Evolutionary conservation across 1,140 invertebrate genomes (phyloP), one percentile per base, ranked within the genome.

Genomic region (Ruditapes philippinarum): DNA sequence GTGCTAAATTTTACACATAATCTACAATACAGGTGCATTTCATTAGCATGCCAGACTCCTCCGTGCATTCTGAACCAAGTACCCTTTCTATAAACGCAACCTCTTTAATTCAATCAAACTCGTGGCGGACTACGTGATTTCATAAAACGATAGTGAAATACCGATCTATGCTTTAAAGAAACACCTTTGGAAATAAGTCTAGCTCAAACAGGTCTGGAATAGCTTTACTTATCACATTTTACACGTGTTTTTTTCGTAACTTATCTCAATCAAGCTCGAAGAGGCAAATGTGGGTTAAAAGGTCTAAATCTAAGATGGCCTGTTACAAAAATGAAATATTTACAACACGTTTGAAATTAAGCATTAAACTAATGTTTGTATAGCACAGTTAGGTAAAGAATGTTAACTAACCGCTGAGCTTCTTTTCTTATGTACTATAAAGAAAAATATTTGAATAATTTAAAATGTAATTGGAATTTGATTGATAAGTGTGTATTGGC

Each of bases 41-140:
- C 65, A 70, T 70, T 38, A 70, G 2, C 14, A 5, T 70, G 65
- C 36, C 65, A 70, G 33, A 17, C 65, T 38, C 33, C 65, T 38
- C 14, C 31, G 14, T 70, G 65, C 14, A 38, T 22, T 28, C 28
- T 70, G 65, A 70, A 70, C 65, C 33, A 17, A 70, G 38, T 28
- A 28, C 65, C 65, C 65, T 25, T 70, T 38, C 31, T 33, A 70
- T 31, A 70, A 36, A 22, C 65, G 65, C 65, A 70, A 33, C 65
- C 74, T n/a, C 5, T 78, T 78, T 78, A 78, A 78, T 78, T 78
- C 74, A 78, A 78, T 78, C 42, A 78, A 78, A 51, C 36, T 36
- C n/a, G 54, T 54, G 49, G 74, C 38, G 74, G 54, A 78, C 74
- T 78, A 38, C 45, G 74, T 49, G 65, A 70, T 70, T 70, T 70